A percentile compares a stretch with the other conserved stretches of the same genome.
Evolutionary conservation across 2,888 invertebrate genomes (phyloP).

Genomic region (Drosophila meridiana): DNA sequence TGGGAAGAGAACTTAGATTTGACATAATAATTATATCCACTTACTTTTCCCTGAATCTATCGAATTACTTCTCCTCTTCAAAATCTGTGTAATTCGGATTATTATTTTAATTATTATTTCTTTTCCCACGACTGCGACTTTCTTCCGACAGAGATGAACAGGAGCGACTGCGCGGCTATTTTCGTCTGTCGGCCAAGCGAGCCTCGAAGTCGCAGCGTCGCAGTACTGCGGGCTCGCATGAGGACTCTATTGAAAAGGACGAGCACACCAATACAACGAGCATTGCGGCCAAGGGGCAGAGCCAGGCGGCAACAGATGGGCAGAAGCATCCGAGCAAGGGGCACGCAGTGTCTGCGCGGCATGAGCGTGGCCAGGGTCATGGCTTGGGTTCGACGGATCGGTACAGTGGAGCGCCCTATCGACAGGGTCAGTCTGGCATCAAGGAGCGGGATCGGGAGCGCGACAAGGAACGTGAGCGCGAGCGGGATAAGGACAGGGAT

Average conservation of each 20-base stretch:
- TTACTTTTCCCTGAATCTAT: too few relatives aligned
- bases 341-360: conserved; percentile 22
- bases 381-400: conserved; percentile 38
- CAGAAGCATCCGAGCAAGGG: conserved; percentile 22
- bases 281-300: conserved; percentile 49
- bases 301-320: conserved; percentile 14
- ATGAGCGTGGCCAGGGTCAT: conserved; percentile 55
- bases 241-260: conserved; percentile 83
- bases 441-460: conserved; percentile 37
- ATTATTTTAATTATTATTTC: neutral
- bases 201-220: conserved; percentile 83
- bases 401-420: conserved; percentile 50
- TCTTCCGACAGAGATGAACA: conserved; percentile 85
- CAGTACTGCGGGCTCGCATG: conserved; percentile 71
- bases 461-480: conserved; percentile 35
- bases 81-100: too few relatives aligned
- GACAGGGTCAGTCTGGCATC: conserved; percentile 49
- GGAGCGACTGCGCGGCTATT: conserved; percentile 87
- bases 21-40: too few relatives aligned
- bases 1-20: too few relatives aligned
- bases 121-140: neutral
- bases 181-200: conserved; percentile 86
- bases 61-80: too few relatives aligned
- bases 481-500: conserved; percentile 28
- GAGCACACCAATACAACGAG: conserved; percentile 81